A percentile compares a stretch with the other conserved stretches of the same genome.
Conservation (phyloP, 2,797 vertebrate species). For the Adrianichthys oophorus region DNA sequence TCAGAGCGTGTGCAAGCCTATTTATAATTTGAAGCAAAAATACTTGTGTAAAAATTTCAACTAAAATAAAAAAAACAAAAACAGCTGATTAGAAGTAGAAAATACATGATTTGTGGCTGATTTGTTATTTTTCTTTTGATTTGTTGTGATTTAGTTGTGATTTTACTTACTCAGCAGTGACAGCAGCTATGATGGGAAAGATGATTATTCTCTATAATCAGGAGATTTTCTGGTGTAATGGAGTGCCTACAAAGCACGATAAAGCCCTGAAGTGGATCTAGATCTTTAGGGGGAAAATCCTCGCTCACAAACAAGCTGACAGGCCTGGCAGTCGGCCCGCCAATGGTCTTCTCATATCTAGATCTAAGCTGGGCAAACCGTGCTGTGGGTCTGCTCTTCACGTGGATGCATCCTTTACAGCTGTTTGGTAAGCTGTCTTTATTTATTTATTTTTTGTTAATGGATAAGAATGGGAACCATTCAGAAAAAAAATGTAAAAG, state of each 20-base stretch:
- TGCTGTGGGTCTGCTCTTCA: constrained; percentile 65
- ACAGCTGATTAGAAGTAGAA: too few relatives aligned
- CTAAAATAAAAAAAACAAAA: too few relatives aligned
- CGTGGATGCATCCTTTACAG: constrained; percentile 83
- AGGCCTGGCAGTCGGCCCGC: constrained; percentile 64
- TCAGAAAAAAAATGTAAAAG: constrained; percentile 53
- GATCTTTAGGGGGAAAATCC: constrained; percentile 66
- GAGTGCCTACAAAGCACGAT: constrained; percentile 73
- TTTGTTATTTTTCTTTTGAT: constrained; percentile 1
- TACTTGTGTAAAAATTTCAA: not conserved
- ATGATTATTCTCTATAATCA: constrained; percentile 74
- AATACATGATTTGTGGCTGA: too few relatives aligned
- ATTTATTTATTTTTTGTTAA: constrained; percentile 58
- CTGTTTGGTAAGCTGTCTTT: constrained; percentile 79
- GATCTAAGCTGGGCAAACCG: constrained; percentile 73
- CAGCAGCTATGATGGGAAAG: constrained; percentile 47
- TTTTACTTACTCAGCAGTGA: constrained; percentile 60
- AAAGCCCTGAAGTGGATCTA: constrained; percentile 71
- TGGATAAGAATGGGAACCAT: constrained; percentile 80
- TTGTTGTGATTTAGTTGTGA: constrained; percentile 41
- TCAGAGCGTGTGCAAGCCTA: not conserved
- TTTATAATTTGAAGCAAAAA: constrained; percentile 14
- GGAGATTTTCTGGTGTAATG: constrained; percentile 71
- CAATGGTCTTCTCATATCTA: constrained; percentile 69
- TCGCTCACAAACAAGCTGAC: constrained; percentile 64